Percentiles rank a stretch among this genome's conserved stretches.
Evolutionary conservation across 2,113 vertebrate genomes (phyloP).

Genomic region (Tyrannus savana): DNA sequence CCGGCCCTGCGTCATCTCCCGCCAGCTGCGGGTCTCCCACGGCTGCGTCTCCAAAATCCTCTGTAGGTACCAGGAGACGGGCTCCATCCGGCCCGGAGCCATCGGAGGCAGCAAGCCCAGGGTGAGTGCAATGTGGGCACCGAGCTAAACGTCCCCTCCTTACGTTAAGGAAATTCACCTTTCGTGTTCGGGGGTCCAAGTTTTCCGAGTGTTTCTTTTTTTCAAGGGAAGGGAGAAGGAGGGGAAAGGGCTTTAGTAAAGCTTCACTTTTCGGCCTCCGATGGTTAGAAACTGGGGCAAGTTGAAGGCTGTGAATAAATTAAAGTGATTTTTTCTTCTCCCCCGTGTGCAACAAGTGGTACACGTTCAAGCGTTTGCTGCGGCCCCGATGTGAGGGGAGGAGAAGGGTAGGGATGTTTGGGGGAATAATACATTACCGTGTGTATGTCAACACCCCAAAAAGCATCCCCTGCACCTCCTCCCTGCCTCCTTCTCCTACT

Average conservation of each 20-base stretch:
- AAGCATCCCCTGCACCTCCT: neutral
- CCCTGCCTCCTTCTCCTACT: neutral
- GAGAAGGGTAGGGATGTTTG: fast-evolving
- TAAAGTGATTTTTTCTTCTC: neutral
- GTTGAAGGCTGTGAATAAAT: neutral
- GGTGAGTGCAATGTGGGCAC: slow-evolving; percentile 82
- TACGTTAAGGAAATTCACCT: fast-evolving
- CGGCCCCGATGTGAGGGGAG: neutral
- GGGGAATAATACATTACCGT: fast-evolving
- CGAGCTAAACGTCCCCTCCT: no score
- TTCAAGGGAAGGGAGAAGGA: neutral
- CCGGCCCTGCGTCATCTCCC: slow-evolving; percentile 96
- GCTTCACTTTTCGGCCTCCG: neutral
- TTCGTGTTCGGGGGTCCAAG: neutral
- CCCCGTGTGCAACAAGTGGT: slow-evolving; percentile 40
- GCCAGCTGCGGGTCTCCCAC: slow-evolving; percentile 94
- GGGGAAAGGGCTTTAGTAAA: neutral
- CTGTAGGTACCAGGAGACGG: slow-evolving; percentile 97
- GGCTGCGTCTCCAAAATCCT: slow-evolving; percentile 99
- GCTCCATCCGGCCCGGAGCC: slow-evolving; percentile 95
- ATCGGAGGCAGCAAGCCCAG: slow-evolving; percentile 98
- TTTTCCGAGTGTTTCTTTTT: neutral
- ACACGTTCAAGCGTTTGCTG: neutral
- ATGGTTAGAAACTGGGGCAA: neutral
- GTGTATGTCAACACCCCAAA: no score